Base-by-base conservation (phyloP, 1,140 invertebrate genomes). In the Ips nitidus region DNA sequence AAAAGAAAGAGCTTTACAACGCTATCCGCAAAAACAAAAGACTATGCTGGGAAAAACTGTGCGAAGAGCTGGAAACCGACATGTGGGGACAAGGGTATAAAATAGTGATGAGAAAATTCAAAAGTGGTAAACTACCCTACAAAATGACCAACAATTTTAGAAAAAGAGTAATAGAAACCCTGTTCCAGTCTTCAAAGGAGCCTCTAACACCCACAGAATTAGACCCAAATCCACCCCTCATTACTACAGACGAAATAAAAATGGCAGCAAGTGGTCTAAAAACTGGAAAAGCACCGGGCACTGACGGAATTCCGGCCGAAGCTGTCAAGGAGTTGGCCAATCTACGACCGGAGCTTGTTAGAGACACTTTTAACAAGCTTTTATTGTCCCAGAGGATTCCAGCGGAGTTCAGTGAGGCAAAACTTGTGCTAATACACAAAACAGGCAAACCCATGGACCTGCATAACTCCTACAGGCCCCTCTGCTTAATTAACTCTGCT, bases 221-320 rank as follows among this genome's bases (percentile, higher is more conserved):
- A 37, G 36, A 55, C 37, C 6, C 4, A 4, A 55, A 7, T 55
- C 6, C 6, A 7, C 36, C 7, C 5, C 36, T 37, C 5, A 59
- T 71, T 41, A 73, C 66, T 1, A 41, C 8, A 4, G 38, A 57
- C 22, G 66, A 71, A 47, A n/a, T 73, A 39, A 6, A 59, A 41
- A 38, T 2, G 2, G 66, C 52, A 3, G 62, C 55, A 7, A 36
- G 39, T 1, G 69, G 37, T 37, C 22, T 71, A 3, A 73, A 63
- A 8, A 73, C 5, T 36, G 58, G 61, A 22, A 73, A 64, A 52
- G 71, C 74, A 5, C 71, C 66, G 8, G 70, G 72, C 39, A 59
- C 52, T 2, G 67, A 75, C 41, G 60, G 68, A 41, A 67, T 75
- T 2, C 37, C 63, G 2, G 41, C 45, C n/a, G 72, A 75, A 57